A percentile compares a stretch with the other conserved stretches of the same genome.
Conservation (phyloP, 2,888 invertebrate species). For the Campopleginae sp. region DNA sequence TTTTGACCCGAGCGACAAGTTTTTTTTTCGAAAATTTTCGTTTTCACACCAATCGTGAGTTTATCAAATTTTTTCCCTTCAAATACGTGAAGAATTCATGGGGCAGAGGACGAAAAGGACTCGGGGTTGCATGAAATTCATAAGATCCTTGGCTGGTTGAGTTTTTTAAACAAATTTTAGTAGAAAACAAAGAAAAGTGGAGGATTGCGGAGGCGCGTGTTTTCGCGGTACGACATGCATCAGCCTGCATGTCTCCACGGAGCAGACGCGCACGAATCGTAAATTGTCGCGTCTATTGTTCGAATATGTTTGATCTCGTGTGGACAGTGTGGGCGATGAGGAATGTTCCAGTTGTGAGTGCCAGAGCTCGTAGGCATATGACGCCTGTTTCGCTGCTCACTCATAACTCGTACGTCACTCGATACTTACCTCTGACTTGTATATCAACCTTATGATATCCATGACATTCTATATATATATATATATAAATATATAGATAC, state of each 20-base stretch:
- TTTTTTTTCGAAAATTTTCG: too few species aligned
- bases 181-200: neutral
- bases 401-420: slow-evolving; percentile 75
- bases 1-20: too few species aligned
- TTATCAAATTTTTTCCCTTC: too few species aligned
- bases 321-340: slow-evolving; percentile 70
- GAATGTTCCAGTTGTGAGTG: slow-evolving; percentile 69
- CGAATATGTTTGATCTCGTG: slow-evolving; percentile 71
- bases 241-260: slow-evolving; percentile 29
- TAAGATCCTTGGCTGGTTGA: too few species aligned
- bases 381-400: slow-evolving; percentile 66
- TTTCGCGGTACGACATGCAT: slow-evolving; percentile 37
- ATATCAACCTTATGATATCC: slow-evolving; percentile 18
- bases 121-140: too few species aligned
- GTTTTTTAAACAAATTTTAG: too few species aligned
- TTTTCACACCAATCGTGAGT: too few species aligned
- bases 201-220: slow-evolving; percentile 13
- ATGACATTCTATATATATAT: slow-evolving; percentile 22
- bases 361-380: slow-evolving; percentile 61
- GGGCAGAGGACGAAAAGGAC: too few species aligned
- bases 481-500: slow-evolving; percentile 9
- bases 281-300: slow-evolving; percentile 72
- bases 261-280: slow-evolving; percentile 70
- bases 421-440: slow-evolving; percentile 61
- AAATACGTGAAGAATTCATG: too few species aligned